Evolutionary conservation across 2,113 vertebrate species (phyloP), one percentile per base, ranked within the genome.

Genomic region (Lonchura striata): DNA sequence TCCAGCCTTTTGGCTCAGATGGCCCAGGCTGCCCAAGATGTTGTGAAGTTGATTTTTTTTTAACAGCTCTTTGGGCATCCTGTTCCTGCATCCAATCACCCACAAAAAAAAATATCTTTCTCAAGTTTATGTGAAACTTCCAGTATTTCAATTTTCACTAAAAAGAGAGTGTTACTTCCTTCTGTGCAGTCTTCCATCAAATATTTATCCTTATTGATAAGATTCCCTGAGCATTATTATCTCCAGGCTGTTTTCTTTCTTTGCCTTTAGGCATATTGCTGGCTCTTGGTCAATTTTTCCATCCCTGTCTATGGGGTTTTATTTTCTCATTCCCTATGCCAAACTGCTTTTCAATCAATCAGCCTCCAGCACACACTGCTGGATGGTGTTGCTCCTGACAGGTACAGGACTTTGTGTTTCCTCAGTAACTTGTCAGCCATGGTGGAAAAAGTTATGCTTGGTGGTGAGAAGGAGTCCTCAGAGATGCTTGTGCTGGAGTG

Each of bases 391-490:
- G 20, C 61, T 69, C 15, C 63, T 95, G 44, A 17, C 16, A 37
- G 31, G 8, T 79, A 24, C 19, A 44, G 39, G 33, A 47, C 52
- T 63, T 57, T 7, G 15, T 1, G 0, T 69, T 75, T 84, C 10
- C 27, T 82, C 1, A 79, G 15, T 71, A 53, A 35, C 22, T 64
- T 81, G 15, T 85, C 25, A 65, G 61, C 30, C 37, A 11, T 49
- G 52, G 59, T 87, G 86, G 88, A 93, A 86, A 86, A 92, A 90
- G 44, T 86, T 93, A 50, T 23, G 21, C 70, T 74, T 76, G 22
- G 57, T 95, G 81, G 68, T 91, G 0, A 42, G 92, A 96, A 94
- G 77, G 59, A 88, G 74, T 89, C 74, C 35, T 77, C 42, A 17
- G 16, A 63, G 44, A 77, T 94, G 86, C 46, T n/a, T 85, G 39